Evolutionary conservation across 1,140 invertebrate genomes (phyloP).

Genomic region (Leguminivora glycinivorella): DNA sequence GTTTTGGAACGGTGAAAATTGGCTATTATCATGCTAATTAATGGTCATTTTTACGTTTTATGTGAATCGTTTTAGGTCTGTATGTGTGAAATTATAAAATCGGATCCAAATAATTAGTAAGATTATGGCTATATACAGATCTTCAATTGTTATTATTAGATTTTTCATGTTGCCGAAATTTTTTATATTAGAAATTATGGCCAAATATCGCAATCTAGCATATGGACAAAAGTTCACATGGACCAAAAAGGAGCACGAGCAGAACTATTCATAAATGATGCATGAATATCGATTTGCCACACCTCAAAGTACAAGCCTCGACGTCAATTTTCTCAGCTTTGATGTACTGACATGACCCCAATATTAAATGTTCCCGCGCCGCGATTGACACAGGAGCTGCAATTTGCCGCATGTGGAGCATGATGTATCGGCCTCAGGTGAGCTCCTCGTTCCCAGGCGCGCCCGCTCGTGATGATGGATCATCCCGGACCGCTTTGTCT

Average conservation of each 20-base stretch:
- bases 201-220: too few relatives aligned
- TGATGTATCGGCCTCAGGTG: conserved; percentile 69
- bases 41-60: background rate
- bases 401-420: conserved; percentile 48
- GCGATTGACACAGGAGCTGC: conserved; percentile 36
- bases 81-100: background rate
- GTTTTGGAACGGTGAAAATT: background rate
- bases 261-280: background rate
- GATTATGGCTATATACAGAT: too few relatives aligned
- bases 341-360: conserved; percentile 24
- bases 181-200: too few relatives aligned
- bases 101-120: too few relatives aligned
- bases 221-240: too few relatives aligned
- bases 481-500: conserved; percentile 59
- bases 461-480: conserved; percentile 71
- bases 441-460: conserved; percentile 61
- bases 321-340: background rate
- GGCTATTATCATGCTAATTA: background rate
- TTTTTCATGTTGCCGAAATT: too few relatives aligned
- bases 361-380: conserved; percentile 31
- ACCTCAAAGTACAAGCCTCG: background rate
- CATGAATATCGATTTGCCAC: background rate
- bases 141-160: too few relatives aligned
- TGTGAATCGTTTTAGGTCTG: background rate
- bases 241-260: too few relatives aligned